phyloP scores from a whole-genome alignment of 1,140 invertebrate genomes.

The Tribolium madens region DNA sequence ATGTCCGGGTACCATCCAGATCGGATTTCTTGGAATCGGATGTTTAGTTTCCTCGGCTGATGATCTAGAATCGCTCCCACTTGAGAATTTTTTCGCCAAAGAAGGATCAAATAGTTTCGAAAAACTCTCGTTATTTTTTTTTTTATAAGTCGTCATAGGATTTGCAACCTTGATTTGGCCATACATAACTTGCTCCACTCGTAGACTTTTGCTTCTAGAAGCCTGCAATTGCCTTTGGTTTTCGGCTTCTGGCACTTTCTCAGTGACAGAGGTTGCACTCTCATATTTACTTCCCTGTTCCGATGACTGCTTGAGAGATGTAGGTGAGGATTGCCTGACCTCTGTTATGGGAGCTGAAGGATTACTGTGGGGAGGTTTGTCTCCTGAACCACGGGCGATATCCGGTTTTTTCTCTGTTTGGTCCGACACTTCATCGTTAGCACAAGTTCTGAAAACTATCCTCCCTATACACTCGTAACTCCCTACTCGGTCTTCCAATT shows the following conservation, averaged over 20 bases:
- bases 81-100: too few species aligned
- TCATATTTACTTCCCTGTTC: neutral
- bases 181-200: too few species aligned
- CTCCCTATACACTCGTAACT: slow-evolving; percentile 48
- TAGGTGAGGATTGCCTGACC: neutral
- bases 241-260: neutral
- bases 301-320: neutral
- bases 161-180: too few species aligned
- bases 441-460: slow-evolving; percentile 46
- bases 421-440: neutral
- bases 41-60: neutral
- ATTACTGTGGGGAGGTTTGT: neutral
- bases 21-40: neutral
- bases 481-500: slow-evolving; percentile 38
- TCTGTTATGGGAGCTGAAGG: neutral
- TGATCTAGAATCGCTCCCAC: too few species aligned
- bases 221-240: neutral
- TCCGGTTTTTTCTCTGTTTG: too few species aligned
- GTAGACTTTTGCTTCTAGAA: neutral
- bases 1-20: neutral
- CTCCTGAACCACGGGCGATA: neutral
- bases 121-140: too few species aligned
- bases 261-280: neutral
- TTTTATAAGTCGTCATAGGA: too few species aligned
- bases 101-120: too few species aligned